Evolutionary conservation across 2,113 vertebrate genomes (phyloP).

Genomic region (Lepisosteus oculatus): DNA sequence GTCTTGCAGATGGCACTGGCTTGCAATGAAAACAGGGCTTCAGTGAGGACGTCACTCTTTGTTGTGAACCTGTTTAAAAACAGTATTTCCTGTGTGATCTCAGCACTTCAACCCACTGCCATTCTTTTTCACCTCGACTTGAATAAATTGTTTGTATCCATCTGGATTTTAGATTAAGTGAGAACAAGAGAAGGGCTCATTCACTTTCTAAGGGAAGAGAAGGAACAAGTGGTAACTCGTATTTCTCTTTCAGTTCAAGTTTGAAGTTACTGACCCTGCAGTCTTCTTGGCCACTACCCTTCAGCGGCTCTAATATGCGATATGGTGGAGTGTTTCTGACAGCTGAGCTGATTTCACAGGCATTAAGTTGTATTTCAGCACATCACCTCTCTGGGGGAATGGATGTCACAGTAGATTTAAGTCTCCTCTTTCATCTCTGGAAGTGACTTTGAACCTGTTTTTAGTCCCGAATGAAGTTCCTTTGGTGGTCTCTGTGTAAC

Average conservation of each 20-base stretch:
- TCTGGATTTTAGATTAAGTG: constrained; percentile 17
- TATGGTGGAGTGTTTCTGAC: neutral
- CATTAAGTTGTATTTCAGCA: constrained; percentile 16
- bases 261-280: neutral
- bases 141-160: neutral
- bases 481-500: neutral
- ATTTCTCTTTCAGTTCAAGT: neutral
- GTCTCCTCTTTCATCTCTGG: constrained; percentile 2
- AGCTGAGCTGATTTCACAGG: constrained; percentile 19
- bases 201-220: neutral
- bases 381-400: constrained; percentile 2
- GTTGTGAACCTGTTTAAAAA: no score
- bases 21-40: no score
- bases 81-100: no score
- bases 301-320: neutral
- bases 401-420: constrained; percentile 9
- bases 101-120: no score
- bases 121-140: no score
- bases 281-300: neutral
- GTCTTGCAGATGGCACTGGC: no score
- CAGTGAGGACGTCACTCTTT: no score
- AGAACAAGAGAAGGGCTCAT: neutral
- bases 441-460: neutral
- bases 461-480: neutral
- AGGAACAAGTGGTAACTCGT: neutral